Evolutionary conservation across 2,888 invertebrate species (phyloP).

Genomic region (Perizoma flavofasciatum): DNA sequence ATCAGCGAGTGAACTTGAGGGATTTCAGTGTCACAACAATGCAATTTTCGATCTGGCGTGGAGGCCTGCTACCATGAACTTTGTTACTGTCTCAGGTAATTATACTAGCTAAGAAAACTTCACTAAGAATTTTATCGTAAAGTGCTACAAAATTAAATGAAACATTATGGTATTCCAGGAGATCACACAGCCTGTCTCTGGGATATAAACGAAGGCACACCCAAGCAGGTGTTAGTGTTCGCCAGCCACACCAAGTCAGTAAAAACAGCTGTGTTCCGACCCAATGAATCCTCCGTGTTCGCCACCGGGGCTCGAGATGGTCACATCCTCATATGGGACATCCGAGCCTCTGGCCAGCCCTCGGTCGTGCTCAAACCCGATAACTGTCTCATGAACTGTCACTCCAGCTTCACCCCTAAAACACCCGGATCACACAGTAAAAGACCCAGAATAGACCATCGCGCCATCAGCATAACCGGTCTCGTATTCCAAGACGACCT

Average conservation of each 20-base stretch:
- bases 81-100: slow-evolving; percentile 91
- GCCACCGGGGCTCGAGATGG: slow-evolving; percentile 96
- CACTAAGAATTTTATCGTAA: too few relatives aligned
- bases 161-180: slow-evolving; percentile 61
- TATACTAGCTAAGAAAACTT: background rate
- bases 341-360: slow-evolving; percentile 66
- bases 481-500: slow-evolving; percentile 92
- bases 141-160: too few relatives aligned
- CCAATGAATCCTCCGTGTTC: slow-evolving; percentile 88
- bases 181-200: slow-evolving; percentile 93
- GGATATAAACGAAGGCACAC: slow-evolving; percentile 85
- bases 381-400: slow-evolving; percentile 88
- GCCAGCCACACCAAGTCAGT: slow-evolving; percentile 92
- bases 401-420: slow-evolving; percentile 74
- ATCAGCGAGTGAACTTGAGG: slow-evolving; percentile 70
- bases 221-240: slow-evolving; percentile 83
- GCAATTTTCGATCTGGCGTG: slow-evolving; percentile 96
- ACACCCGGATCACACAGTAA: slow-evolving; percentile 82
- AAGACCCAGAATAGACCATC: slow-evolving; percentile 74
- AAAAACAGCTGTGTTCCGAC: slow-evolving; percentile 90
- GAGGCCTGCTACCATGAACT: slow-evolving; percentile 89
- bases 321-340: slow-evolving; percentile 94
- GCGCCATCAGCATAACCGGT: slow-evolving; percentile 91
- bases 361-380: slow-evolving; percentile 85
- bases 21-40: slow-evolving; percentile 89